Percentiles rank a stretch among this genome's conserved stretches.
Conservation (phyloP, 2,113 vertebrate genomes). For the Gulo gulo region DNA sequence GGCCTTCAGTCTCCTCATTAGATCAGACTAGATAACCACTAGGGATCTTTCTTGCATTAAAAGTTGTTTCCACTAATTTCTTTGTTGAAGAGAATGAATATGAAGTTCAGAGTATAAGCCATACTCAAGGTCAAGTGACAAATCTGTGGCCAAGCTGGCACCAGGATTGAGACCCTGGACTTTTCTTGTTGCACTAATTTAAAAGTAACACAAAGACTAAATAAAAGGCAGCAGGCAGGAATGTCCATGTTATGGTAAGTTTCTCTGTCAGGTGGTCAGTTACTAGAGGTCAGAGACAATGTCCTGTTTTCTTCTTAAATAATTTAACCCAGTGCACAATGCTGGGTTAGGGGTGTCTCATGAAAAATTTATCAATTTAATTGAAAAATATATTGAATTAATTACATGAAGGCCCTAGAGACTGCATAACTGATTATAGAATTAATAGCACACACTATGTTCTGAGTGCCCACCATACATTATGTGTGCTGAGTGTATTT, state of each 20-base stretch:
- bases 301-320: background rate
- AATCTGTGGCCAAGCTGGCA: background rate
- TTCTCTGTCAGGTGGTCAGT: background rate
- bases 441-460: background rate
- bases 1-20: conserved; percentile 7
- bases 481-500: background rate
- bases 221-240: background rate
- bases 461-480: background rate
- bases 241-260: background rate
- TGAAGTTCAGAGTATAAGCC: background rate
- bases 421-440: background rate
- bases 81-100: conserved; percentile 1
- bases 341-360: background rate
- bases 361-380: background rate
- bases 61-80: background rate
- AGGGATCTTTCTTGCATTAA: background rate
- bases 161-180: background rate
- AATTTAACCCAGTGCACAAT: background rate
- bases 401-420: background rate
- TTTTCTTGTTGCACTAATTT: background rate
- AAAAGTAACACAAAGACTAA: background rate
- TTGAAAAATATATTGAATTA: conserved; percentile 19
- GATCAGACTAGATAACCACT: background rate
- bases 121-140: conserved; percentile 25
- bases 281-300: background rate